These are phyloP conservation scores for Varecia variegata DNA, from an alignment of 2,797 vertebrate genomes.

Conservation along the genomic window DNA sequence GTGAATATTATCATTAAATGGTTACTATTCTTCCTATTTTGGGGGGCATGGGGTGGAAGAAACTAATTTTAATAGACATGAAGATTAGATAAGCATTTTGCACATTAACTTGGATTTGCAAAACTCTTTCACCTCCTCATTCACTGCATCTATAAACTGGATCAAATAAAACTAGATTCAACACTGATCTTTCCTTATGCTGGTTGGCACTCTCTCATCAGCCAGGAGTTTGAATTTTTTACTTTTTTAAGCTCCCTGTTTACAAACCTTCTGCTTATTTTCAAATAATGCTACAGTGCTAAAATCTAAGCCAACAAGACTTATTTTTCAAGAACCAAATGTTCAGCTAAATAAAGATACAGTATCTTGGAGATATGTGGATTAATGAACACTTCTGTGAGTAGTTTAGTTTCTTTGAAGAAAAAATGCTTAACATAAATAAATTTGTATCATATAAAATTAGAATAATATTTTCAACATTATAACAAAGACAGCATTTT, in stretches of 20 bases:
- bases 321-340: slow-evolving; percentile 53
- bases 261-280: slow-evolving; percentile 71
- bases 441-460: background rate
- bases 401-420: background rate
- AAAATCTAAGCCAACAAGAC: background rate
- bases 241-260: slow-evolving; percentile 48
- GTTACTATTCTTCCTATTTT: background rate
- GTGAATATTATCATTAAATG: background rate
- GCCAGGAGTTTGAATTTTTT: slow-evolving; percentile 1
- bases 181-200: slow-evolving; percentile 24
- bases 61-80: background rate
- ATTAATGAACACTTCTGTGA: background rate
- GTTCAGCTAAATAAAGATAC: slow-evolving; percentile 31
- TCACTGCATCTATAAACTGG: background rate
- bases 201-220: background rate
- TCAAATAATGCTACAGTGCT: slow-evolving; percentile 36
- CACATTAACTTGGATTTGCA: background rate
- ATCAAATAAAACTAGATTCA: slow-evolving; percentile 25
- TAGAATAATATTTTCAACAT: background rate
- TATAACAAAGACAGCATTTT: background rate
- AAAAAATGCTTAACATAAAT: background rate
- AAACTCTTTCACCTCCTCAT: background rate
- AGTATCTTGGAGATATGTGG: background rate
- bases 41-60: background rate
- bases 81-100: background rate